Base-by-base conservation (phyloP, 2,113 vertebrate species). In the Cepphus grylle region DNA sequence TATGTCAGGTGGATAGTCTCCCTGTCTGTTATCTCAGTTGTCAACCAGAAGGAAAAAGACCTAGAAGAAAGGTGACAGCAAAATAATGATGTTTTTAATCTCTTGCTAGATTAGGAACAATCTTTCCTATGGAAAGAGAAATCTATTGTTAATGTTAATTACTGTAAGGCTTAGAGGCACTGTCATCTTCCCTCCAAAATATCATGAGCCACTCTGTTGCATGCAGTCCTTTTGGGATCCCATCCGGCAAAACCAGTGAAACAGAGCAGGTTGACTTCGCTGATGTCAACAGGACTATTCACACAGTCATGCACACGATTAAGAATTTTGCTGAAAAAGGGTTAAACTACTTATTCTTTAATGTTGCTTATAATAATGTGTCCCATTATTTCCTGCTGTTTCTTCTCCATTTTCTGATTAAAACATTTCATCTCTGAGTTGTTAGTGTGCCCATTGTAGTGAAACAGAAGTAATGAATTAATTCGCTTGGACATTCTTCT, bases 41-140 rank as follows among this genome's bases (percentile, higher is more conserved):
- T 87, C 97, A 96, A 38, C 38, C 27, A 77, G 49, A 89, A 27
- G 38, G 52, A 97, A 91, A 95, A 91, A 23, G 42, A 55, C 62
- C 36, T n/a, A 50, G 20, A 36, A 81, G 38, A 85, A 85, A 70
- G n/a, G 50, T 90, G 91, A 87, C 70, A 83, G 81, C 27, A 87
- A 95, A 94, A 87, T 84, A 95, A 95, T 80, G 80, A 61, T 50
- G 50, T 38, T 91, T 87, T 91, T 65, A 89, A 91, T 85, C 23
- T 1, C 34, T 77, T 85, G 27, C 21, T 80, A 66, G 62, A 81
- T 80, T 94, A 76, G 58, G 49, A 92, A 23, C 34, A 53, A 53
- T 76, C 49, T 79, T 87, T 91, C 20, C 81, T 53, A 62, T 22
- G 50, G 81, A 95, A 84, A 85, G 26, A 79, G 10, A 91, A 90